These are phyloP conservation scores for Aphidius gifuensis DNA, from an alignment of 1,140 invertebrate genomes.

Conservation along the genomic window DNA sequence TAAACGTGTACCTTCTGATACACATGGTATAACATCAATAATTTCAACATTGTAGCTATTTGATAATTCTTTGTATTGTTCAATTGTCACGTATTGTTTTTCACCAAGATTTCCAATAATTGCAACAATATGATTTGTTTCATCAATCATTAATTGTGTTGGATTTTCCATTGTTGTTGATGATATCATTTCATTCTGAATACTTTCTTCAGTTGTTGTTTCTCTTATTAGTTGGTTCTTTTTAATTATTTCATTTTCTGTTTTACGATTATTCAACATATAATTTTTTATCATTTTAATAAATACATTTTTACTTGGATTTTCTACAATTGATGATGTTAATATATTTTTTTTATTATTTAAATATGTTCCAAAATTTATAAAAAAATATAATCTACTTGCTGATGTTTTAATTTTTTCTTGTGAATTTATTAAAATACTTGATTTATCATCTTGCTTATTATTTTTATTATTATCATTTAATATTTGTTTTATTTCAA, in stretches of 20 bases:
- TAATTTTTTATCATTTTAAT: constrained; percentile 30
- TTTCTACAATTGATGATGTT: not conserved
- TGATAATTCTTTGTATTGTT: constrained; percentile 31
- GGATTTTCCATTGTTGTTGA: not conserved
- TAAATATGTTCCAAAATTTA: too few relatives aligned
- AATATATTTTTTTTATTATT: not conserved
- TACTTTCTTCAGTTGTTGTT: constrained; percentile 10
- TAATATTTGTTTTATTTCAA: constrained; percentile 8
- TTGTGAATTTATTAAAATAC: constrained; percentile 19
- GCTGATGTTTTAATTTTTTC: constrained; percentile 2
- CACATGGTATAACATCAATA: constrained; percentile 51
- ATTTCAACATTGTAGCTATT: constrained; percentile 28
- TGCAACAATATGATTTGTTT: constrained; percentile 31
- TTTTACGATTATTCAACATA: constrained; percentile 13
- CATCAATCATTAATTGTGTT: constrained; percentile 2
- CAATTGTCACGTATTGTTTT: constrained; percentile 36
- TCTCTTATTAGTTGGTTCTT: constrained; percentile 2
- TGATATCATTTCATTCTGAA: not conserved
- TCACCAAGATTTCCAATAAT: constrained; percentile 35
- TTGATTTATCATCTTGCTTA: not conserved
- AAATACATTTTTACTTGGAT: constrained; percentile 15
- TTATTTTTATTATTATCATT: not conserved
- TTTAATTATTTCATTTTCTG: not conserved
- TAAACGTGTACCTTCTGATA: constrained; percentile 44
- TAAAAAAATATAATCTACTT: not conserved